Conservation (phyloP, 2,888 invertebrate species). For the Andrena chrysosceles region DNA sequence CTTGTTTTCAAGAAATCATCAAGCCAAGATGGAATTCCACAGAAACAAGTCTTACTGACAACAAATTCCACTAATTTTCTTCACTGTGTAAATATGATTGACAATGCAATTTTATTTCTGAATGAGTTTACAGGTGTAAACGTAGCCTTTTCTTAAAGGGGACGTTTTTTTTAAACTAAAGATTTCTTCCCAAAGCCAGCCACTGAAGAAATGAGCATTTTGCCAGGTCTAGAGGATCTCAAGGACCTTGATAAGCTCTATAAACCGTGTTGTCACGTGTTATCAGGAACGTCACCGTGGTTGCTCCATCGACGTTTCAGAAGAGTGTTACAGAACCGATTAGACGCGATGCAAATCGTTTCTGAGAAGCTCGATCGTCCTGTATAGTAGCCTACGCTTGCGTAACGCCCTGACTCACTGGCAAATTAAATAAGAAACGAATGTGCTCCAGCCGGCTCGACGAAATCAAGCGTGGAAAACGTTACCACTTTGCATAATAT, state of each 20-base stretch:
- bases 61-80: not conserved
- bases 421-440: constrained; percentile 37
- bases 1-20: not conserved
- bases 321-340: not conserved
- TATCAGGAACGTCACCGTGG: not conserved
- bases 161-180: too few relatives aligned
- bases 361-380: constrained; percentile 47
- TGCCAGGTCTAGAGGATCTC: not conserved
- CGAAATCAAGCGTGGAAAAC: not conserved
- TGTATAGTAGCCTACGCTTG: constrained; percentile 46
- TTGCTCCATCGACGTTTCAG: not conserved
- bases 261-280: not conserved
- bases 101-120: not conserved
- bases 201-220: not conserved
- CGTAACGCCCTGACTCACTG: constrained; percentile 53
- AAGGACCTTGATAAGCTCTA: not conserved
- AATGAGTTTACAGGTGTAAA: not conserved
- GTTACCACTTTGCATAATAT: constrained; percentile 11
- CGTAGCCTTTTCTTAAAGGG: not conserved
- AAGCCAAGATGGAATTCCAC: not conserved
- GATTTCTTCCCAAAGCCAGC: not conserved
- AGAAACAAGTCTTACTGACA: not conserved
- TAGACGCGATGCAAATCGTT: constrained; percentile 41
- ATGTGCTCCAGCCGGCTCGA: not conserved
- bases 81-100: not conserved